Evolutionary conservation across 2,113 vertebrate genomes (phyloP), one percentile per base, ranked within the genome.

Genomic region (Rhineura floridana): DNA sequence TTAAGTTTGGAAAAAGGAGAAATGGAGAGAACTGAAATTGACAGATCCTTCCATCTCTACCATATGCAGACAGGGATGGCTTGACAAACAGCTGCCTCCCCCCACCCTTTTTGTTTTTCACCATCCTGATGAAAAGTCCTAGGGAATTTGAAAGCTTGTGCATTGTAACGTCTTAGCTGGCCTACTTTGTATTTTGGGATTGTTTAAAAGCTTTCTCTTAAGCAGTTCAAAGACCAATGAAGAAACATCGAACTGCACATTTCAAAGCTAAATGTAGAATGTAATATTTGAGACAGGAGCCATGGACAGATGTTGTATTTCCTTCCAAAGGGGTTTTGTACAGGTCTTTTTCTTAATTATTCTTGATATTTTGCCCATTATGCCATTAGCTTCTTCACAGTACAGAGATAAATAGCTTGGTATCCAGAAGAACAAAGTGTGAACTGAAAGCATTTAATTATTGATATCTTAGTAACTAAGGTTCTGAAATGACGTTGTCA

Each of bases 331-430:
- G 93, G 89, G 90, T 17, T 94, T 95, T 92, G 87, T 91, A 93
- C 87, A 86, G 89, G 82, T 2, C 52, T 89, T 96, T 95, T 95
- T 89, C 92, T 94, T 96, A 96, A 96, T 96, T 96, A 96, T 97
- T 96, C 94, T 96, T 96, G 97, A 97, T 96, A 94, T 92, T 96
- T 96, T 96, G 96, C 96, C 96, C 96, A 93, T 95, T 96, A 94
- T 90, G 87, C 96, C 95, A 96, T 97, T 96, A 97, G 96, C 96
- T 94, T 96, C 94, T 94, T 95, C 25, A 65, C 93, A 96, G 95
- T 96, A 97, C 96, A 95, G 94, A 96, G 96, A 96, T 94, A 95
- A 96, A 96, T 96, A 94, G 96, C 96, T 90, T 13, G 93, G 94
- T 93, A 96, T 94, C 90, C 92, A 90, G 93, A 91, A 94, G 95